A percentile compares a stretch with the other conserved stretches of the same genome.
These are phyloP conservation scores for Aphelenchoides avenae DNA, from an alignment of 1,140 invertebrate genomes.

Conservation along the genomic window DNA sequence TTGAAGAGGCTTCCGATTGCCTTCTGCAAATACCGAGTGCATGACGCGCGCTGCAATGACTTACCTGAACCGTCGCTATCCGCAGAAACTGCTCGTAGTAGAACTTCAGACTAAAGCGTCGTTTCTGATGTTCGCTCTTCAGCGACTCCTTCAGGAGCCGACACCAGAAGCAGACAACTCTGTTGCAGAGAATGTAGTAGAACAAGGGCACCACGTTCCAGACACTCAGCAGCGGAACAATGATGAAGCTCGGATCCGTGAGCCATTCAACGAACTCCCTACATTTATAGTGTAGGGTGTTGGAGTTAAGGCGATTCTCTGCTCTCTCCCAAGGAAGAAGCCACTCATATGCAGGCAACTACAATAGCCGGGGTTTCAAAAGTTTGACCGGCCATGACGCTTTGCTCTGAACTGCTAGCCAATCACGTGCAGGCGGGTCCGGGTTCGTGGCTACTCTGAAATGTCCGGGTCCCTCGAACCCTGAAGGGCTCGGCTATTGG, in stretches of 20 bases:
- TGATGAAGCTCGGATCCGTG: conserved; percentile 33
- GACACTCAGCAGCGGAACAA: conserved; percentile 45
- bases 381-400: no score
- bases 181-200: conserved; percentile 49
- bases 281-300: no score
- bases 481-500: no score
- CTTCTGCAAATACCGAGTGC: conserved; percentile 33
- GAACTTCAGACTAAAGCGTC: conserved; percentile 47
- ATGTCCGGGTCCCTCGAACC: no score
- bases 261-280: conserved; percentile 24
- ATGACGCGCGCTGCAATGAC: conserved; percentile 3
- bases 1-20: conserved; percentile 49
- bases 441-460: no score
- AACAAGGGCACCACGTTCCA: conserved; percentile 52
- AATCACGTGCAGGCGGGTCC: no score
- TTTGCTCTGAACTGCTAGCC: no score
- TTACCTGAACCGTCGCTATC: conserved; percentile 45
- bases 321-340: no score
- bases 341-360: no score
- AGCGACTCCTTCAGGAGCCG: conserved; percentile 36
- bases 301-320: no score
- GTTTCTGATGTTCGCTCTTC: conserved; percentile 38
- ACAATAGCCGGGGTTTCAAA: no score
- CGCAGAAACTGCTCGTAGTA: conserved; percentile 54
- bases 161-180: conserved; percentile 50